Conservation (phyloP, 1,140 invertebrate genomes). For the Hyposmocoma kahamanoa region DNA sequence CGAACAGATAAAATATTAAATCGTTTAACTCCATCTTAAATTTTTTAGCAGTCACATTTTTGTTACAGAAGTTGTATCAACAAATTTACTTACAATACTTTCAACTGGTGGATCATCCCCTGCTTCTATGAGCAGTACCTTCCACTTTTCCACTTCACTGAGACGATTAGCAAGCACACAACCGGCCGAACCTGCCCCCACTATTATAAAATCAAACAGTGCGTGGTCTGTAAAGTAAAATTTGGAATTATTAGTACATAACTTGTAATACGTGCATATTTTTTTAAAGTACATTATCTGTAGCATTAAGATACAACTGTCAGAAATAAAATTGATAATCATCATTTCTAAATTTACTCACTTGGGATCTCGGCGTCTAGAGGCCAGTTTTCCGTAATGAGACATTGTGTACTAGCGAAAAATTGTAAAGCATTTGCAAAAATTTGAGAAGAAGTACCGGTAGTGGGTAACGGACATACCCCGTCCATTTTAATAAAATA, state of each 20-base stretch:
- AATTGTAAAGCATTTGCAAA: conserved; percentile 10
- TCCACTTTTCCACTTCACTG: conserved; percentile 67
- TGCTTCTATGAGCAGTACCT: conserved; percentile 77
- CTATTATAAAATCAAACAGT: conserved; percentile 50
- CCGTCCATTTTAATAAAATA: no score
- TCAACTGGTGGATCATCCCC: conserved; percentile 71
- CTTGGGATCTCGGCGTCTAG: conserved; percentile 4
- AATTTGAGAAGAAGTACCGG: neutral
- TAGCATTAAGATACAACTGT: neutral
- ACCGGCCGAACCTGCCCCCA: conserved; percentile 78
- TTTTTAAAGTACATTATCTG: no score
- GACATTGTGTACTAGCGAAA: conserved; percentile 21
- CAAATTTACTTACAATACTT: conserved; percentile 37
- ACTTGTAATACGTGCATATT: neutral
- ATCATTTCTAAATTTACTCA: neutral
- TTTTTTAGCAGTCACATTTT: neutral
- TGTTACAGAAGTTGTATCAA: neutral
- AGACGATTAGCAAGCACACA: conserved; percentile 74
- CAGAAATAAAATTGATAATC: neutral
- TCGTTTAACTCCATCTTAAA: neutral
- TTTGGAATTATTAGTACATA: neutral
- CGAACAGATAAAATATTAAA: neutral
- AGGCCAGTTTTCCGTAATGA: conserved; percentile 11
- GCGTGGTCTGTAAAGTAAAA: conserved; percentile 15
- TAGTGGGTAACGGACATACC: no score